Conservation (phyloP, 1,140 invertebrate genomes). For the Choristoneura fumiferana region DNA sequence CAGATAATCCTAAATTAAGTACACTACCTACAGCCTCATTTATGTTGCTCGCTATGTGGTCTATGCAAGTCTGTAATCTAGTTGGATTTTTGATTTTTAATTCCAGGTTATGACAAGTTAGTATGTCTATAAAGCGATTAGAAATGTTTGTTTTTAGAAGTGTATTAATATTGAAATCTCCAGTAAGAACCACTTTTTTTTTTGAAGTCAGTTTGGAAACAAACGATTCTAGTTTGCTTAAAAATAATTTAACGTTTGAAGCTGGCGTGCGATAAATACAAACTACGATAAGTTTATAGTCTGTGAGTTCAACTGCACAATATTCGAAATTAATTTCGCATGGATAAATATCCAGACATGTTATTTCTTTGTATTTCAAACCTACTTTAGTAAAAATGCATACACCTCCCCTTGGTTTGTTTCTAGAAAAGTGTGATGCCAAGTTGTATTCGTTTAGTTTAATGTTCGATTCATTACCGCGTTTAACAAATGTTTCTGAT, state of each 20-base stretch:
- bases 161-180: constrained; percentile 15
- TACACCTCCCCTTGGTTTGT: neutral
- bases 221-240: neutral
- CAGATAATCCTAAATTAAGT: neutral
- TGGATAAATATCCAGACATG: neutral
- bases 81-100: constrained; percentile 2
- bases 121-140: neutral
- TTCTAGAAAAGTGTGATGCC: constrained; percentile 1
- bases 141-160: neutral
- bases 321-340: neutral
- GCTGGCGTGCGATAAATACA: constrained; percentile 7
- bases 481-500: too few relatives aligned
- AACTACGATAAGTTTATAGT: neutral
- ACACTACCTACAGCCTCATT: neutral
- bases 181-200: neutral
- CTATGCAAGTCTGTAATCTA: constrained; percentile 1
- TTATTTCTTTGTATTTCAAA: neutral
- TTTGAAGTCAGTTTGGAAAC: neutral
- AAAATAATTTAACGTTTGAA: neutral
- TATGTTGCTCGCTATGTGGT: constrained; percentile 13
- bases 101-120: neutral
- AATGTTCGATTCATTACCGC: too few relatives aligned
- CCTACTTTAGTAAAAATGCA: constrained; percentile 7
- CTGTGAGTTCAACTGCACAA: constrained; percentile 1
- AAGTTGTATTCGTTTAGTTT: neutral